Evolutionary conservation across 23 tunicate species (phyloP).

Genomic region (Trididemnum miniatum): DNA sequence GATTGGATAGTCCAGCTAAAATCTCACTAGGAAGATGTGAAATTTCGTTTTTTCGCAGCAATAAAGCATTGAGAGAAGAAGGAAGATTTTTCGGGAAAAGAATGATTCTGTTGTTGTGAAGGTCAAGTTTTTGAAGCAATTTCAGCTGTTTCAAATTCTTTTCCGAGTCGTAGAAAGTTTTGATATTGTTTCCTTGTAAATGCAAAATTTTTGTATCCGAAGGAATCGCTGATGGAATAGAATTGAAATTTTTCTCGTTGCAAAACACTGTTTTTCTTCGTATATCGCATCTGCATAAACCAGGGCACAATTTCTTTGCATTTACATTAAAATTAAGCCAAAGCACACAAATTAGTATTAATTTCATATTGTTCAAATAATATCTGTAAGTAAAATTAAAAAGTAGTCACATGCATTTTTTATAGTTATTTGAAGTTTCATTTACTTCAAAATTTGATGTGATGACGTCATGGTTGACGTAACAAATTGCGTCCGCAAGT

Average conservation of each 20-base stretch:
- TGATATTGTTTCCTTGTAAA: constrained; percentile 62
- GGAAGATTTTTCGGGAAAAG: constrained; percentile 56
- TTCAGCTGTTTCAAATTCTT: constrained; percentile 6
- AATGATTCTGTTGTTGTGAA: constrained; percentile 39
- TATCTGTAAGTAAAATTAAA: too few relatives aligned
- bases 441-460: too few relatives aligned
- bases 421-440: too few relatives aligned
- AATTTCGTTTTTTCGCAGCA: constrained; percentile 43
- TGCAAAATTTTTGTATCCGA: constrained; percentile 26
- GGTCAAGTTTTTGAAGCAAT: constrained; percentile 17
- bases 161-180: constrained; percentile 55
- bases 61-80: constrained; percentile 6
- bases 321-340: too few relatives aligned
- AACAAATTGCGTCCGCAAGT: too few relatives aligned
- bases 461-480: too few relatives aligned
- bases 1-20: constrained; percentile 4
- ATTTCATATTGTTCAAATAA: too few relatives aligned
- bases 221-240: constrained; percentile 73
- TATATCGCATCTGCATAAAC: constrained; percentile 57
- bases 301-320: constrained; percentile 79
- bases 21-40: constrained; percentile 18
- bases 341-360: too few relatives aligned
- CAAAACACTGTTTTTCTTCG: constrained; percentile 57
- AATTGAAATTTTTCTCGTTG: constrained; percentile 32
- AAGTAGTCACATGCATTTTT: too few relatives aligned